Evolutionary conservation across 2,888 invertebrate genomes (phyloP).

Genomic region (Nysson spinosus): DNA sequence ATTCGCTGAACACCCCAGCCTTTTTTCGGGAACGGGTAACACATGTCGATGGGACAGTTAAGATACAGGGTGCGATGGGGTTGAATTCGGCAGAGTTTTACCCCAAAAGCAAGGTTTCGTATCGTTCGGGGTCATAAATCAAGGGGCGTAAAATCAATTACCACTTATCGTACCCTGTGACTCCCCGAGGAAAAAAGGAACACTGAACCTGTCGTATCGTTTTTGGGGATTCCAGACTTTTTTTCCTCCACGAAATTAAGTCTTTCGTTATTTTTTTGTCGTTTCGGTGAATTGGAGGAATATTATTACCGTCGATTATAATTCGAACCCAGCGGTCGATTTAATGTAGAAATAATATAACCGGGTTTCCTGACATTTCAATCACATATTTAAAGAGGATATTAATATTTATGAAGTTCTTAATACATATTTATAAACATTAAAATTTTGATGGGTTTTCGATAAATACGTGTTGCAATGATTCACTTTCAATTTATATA

Average conservation of each 20-base stretch:
- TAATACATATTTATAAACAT: too few species aligned
- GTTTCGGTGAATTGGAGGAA: neutral
- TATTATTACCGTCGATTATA: constrained; percentile 21
- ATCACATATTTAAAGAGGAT: too few species aligned
- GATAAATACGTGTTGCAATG: too few species aligned
- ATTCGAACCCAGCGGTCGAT: too few species aligned
- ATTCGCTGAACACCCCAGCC: constrained; percentile 34
- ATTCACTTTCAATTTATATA: too few species aligned
- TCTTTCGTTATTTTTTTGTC: constrained; percentile 9
- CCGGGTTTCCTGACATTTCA: too few species aligned
- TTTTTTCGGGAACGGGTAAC: constrained; percentile 49
- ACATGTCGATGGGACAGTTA: constrained; percentile 55
- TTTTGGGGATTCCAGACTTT: neutral
- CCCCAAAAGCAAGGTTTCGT: constrained; percentile 72
- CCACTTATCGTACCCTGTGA: constrained; percentile 68
- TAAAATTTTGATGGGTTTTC: too few species aligned
- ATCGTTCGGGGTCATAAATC: constrained; percentile 71
- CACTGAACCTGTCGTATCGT: constrained; percentile 47
- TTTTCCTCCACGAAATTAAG: constrained; percentile 8
- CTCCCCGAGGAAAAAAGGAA: constrained; percentile 4
- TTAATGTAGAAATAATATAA: too few species aligned
- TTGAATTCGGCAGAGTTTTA: constrained; percentile 67
- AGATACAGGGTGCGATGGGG: constrained; percentile 57
- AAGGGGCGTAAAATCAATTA: constrained; percentile 76
- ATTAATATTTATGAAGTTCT: too few species aligned